A percentile compares a stretch with the other conserved stretches of the same genome.
Conservation (phyloP, 2,113 vertebrate species). For the Ceyx melanurus region DNA sequence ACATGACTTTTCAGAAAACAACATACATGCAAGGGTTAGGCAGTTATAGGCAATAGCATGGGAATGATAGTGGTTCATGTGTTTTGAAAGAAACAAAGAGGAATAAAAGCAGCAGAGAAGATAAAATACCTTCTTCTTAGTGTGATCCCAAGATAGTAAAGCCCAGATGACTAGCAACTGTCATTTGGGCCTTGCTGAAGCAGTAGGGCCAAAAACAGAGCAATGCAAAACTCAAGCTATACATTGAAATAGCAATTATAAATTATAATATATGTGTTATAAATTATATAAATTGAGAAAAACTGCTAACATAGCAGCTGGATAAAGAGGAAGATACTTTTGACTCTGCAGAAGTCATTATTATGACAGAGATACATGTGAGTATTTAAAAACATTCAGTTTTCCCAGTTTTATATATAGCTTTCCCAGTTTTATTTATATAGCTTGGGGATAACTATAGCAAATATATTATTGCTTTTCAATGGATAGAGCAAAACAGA, state of each 20-base stretch:
- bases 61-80: neutral
- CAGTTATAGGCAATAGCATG: neutral
- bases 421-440: neutral
- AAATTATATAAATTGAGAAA: neutral
- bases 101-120: neutral
- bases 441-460: neutral
- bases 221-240: neutral
- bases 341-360: neutral
- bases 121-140: neutral
- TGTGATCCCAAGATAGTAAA: neutral
- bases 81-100: neutral
- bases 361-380: neutral
- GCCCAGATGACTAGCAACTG: neutral
- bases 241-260: neutral
- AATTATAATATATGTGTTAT: too few relatives aligned
- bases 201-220: neutral
- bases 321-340: neutral
- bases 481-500: neutral
- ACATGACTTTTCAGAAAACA: neutral
- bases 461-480: neutral
- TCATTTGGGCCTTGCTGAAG: neutral
- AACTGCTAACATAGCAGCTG: neutral
- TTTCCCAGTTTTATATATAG: too few relatives aligned
- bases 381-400: neutral
- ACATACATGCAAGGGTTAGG: neutral